Conservation (phyloP, 2,797 vertebrate genomes). For the Paratrypauchen microcephalus region DNA sequence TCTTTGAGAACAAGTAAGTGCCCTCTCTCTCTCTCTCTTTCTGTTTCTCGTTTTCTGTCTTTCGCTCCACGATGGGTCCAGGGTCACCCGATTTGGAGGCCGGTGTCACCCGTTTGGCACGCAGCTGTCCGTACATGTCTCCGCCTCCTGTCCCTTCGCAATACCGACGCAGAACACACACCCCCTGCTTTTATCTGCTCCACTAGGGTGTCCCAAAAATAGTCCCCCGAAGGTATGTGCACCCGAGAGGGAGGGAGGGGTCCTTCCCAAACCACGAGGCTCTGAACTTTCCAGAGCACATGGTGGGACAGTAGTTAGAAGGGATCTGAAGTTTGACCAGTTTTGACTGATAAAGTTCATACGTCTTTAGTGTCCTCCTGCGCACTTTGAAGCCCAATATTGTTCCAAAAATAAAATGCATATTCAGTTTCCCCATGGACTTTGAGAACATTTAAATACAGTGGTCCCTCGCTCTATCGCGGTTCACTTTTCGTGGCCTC, state of each 20-base stretch:
- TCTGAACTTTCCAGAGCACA: constrained; percentile 39
- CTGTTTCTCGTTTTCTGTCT: too few species aligned
- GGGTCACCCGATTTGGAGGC: background rate
- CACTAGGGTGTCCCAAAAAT: constrained; percentile 72
- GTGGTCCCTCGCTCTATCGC: too few species aligned
- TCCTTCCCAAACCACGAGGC: constrained; percentile 10
- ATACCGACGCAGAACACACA: constrained; percentile 5
- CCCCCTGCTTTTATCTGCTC: constrained; percentile 60
- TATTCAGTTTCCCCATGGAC: too few species aligned
- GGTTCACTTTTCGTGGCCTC: too few species aligned
- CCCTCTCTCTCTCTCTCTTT: too few species aligned
- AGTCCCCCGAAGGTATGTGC: constrained; percentile 67
- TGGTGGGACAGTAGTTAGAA: background rate
- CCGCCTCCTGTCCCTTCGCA: constrained; percentile 39
- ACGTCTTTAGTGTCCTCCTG: too few species aligned
- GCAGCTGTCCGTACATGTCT: constrained; percentile 69
- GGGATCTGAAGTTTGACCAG: background rate
- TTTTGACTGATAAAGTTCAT: background rate
- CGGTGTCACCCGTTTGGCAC: constrained; percentile 33
- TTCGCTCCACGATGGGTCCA: too few species aligned
- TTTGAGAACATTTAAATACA: too few species aligned
- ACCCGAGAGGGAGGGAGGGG: constrained; percentile 38
- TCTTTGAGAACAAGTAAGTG: constrained; percentile 96
- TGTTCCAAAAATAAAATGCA: too few species aligned
- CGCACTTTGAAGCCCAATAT: too few species aligned